Evolutionary conservation across 2,888 invertebrate species (phyloP).

Genomic region (Harmothoe impar): DNA sequence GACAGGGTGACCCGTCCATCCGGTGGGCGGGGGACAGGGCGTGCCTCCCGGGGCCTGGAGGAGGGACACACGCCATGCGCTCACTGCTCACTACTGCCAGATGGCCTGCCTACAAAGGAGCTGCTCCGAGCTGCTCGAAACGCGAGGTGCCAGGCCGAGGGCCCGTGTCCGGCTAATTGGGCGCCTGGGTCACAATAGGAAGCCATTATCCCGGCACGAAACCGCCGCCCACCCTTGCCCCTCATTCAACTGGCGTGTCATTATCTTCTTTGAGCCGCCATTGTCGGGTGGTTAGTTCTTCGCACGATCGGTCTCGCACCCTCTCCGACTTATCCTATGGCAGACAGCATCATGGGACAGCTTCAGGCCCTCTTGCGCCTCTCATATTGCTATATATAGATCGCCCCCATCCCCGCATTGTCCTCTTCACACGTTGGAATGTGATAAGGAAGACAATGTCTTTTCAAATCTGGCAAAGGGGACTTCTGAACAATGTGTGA

Average conservation of each 20-base stretch:
- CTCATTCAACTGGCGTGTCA: slow-evolving; percentile 38
- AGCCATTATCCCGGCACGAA: slow-evolving; percentile 31
- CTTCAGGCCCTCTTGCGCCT: neutral
- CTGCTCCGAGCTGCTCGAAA: neutral
- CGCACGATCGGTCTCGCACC: neutral
- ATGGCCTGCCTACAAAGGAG: slow-evolving; percentile 12
- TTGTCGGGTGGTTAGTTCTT: neutral
- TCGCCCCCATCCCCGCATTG: neutral
- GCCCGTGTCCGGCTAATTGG: neutral
- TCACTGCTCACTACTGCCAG: neutral
- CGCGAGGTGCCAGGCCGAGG: slow-evolving; percentile 2
- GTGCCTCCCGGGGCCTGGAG: neutral
- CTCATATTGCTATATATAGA: slow-evolving; percentile 6
- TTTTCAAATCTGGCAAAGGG: neutral
- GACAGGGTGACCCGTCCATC: neutral
- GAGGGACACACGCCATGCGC: slow-evolving; percentile 18
- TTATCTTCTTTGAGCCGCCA: neutral
- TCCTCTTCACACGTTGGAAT: neutral
- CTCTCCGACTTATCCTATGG: neutral
- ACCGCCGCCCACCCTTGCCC: neutral
- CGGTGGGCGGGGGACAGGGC: neutral
- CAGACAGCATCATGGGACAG: neutral
- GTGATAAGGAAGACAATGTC: neutral
- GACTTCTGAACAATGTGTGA: neutral
- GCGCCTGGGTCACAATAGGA: slow-evolving; percentile 27